Evolutionary conservation across 30 jellyfish, hydroid and myxozoan genomes (phyloP), one percentile per base, ranked within the genome.

Genomic region (Cassiopea xamachana): DNA sequence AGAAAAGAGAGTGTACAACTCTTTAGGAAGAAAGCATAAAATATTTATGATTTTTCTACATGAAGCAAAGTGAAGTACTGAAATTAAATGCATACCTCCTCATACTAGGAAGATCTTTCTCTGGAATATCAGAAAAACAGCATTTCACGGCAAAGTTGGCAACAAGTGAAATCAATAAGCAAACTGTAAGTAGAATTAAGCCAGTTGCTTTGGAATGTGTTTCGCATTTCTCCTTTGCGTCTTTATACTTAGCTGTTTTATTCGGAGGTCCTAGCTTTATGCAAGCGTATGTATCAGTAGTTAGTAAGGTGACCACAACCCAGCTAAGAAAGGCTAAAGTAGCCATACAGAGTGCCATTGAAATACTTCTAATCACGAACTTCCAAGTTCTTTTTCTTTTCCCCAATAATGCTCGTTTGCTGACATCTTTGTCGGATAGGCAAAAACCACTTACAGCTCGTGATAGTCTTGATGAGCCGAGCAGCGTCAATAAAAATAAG

Each of bases 271-370:
- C 94, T 64, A 75, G 19, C 64, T 39, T 47, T 17, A 79, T 87
- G 89, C 94, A 87, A 3, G 69, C 58, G 55, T 45, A 87, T 1
- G 94, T 71, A 12, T 87, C 94, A 2, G 94, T 75, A 55, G 78
- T 18, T n/a, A 87, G 78, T 43, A 87, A 51, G 2, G 85, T 75
- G 9, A 77, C 61, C 7, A 79, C 48, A 1, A 87, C 49, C 94
- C 94, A 87, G 79, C 89, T 51, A 9, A 62, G 49, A 27, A 87
- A 87, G 1, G 89, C 84, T 45, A 87, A 13, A 14, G 39, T 43
- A 2, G 88, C 81, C 72, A 19, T 60, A 1, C 77, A 82, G 46
- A 87, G 16, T 1, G 94, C 82, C 3, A 87, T 46, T 6, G 59
- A 78, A 68, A 77, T 6, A 27, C 68, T 87, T 67, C 88, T 49